phyloP scores from a whole-genome alignment of 2,113 vertebrate species.

The Cyprinodon tularosa region DNA sequence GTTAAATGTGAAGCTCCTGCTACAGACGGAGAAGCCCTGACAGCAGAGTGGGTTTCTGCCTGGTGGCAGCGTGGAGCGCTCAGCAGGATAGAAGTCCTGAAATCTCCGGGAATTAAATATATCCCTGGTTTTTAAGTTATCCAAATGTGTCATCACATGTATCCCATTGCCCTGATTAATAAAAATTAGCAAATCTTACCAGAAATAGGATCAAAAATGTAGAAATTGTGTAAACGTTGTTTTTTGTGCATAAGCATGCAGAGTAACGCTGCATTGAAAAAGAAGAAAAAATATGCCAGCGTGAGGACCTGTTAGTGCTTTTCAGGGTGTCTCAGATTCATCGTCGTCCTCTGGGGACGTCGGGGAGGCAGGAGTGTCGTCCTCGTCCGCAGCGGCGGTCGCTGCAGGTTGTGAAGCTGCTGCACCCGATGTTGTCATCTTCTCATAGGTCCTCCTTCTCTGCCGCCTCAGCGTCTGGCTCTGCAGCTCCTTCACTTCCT shows the following conservation, averaged over 20 bases:
- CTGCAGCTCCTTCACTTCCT: slow-evolving; percentile 92
- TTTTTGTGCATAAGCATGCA: slow-evolving; percentile 11
- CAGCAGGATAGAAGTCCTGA: slow-evolving; percentile 28
- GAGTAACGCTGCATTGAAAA: background rate
- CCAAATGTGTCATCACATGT: slow-evolving; percentile 19
- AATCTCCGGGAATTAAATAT: slow-evolving; percentile 37
- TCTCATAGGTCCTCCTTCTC: slow-evolving; percentile 82
- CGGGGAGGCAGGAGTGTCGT: slow-evolving; percentile 26
- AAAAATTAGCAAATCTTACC: slow-evolving; percentile 13
- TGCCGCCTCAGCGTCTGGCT: slow-evolving; percentile 84
- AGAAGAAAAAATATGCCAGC: background rate
- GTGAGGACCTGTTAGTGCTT: background rate
- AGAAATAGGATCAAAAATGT: slow-evolving; percentile 13
- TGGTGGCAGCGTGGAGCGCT: slow-evolving; percentile 20
- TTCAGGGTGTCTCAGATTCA: slow-evolving; percentile 74
- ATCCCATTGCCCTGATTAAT: background rate
- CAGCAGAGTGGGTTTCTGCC: slow-evolving; percentile 7
- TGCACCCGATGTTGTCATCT: slow-evolving; percentile 6
- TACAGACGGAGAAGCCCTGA: background rate
- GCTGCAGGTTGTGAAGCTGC: background rate
- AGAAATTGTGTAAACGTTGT: slow-evolving; percentile 1
- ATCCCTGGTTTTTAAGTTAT: slow-evolving; percentile 39
- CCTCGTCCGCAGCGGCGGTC: background rate
- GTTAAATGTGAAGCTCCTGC: slow-evolving; percentile 6
- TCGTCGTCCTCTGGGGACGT: slow-evolving; percentile 72